Evolutionary conservation across 2,888 invertebrate species (phyloP), one percentile per base, ranked within the genome.

Genomic region (Noctua pronuba): DNA sequence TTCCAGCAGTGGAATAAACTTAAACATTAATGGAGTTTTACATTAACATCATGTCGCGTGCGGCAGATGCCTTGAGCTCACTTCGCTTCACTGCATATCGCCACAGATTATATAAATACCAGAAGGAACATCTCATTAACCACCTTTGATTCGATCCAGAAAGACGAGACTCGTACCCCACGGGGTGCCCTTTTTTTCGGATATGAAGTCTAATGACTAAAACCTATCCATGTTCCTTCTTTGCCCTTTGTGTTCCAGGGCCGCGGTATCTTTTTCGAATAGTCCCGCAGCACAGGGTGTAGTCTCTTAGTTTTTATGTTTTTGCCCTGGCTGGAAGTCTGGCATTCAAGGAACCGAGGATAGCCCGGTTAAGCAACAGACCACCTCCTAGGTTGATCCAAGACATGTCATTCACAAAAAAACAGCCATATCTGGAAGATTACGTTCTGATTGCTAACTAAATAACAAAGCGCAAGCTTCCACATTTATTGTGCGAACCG

Each of bases 41-140:
- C 89, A 86, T 81, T 83, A 84, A 83, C 77, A 72, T 83, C 76
- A 80, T 83, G 83, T 90, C 83, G 84, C 88, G 90, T 90, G 90
- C 85, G 79, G 82, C 85, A 87, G 86, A 90, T 89, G 86, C 90
- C 89, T 90, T 89, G 82, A 83, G 82, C 86, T 88, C 86, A 87
- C 84, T 83, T 84, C 86, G 90, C 91, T 89, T 86, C 87, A 89
- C 79, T 89, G 90, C 90, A 87, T 86, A 83, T 46, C 13, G 52
- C 31, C 83, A 83, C 31, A 75, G 79, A 86, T 44, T 75, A 83
- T 7, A 35, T 24, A 49, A 44, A n/a, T 18, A 58, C 21, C 55
- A 79, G 78, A 84, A 49, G 38, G 44, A 10, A 28, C 62, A 73
- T 16, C 10, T 70, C 8, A 16, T 60, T 5, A 18, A 44, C 0